Conservation (phyloP, 2,888 invertebrate genomes). For the Bruchidius siliquastri region DNA sequence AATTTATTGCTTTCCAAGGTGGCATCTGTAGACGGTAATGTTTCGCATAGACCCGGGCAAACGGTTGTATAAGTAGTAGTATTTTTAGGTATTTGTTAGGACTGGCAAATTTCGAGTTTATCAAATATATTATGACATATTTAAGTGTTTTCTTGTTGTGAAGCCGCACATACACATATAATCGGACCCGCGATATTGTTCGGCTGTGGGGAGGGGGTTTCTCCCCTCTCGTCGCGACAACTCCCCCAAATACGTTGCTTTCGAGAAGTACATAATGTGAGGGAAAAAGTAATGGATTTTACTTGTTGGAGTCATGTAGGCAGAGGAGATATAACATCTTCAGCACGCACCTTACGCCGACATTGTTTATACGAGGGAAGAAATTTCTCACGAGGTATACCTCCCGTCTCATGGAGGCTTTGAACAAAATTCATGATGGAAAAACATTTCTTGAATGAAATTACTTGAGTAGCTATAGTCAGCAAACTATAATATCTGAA, state of each 20-base stretch:
- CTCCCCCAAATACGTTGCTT: too few species aligned
- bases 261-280: neutral
- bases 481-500: too few species aligned
- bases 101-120: constrained; percentile 41
- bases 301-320: neutral
- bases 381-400: too few species aligned
- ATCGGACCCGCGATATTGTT: constrained; percentile 35
- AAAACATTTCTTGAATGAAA: too few species aligned
- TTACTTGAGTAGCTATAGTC: too few species aligned
- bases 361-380: too few species aligned
- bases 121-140: constrained; percentile 37
- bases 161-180: constrained; percentile 37
- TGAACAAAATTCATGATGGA: too few species aligned
- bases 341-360: too few species aligned
- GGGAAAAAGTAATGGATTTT: constrained; percentile 12
- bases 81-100: constrained; percentile 42
- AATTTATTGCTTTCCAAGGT: neutral
- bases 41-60: constrained; percentile 18
- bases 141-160: constrained; percentile 47
- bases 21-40: neutral
- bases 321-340: neutral
- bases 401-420: too few species aligned
- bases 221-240: constrained; percentile 1
- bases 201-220: constrained; percentile 35
- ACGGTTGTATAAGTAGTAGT: constrained; percentile 29